These are phyloP conservation scores for Mactra quadrangularis DNA, from an alignment of 1,140 invertebrate genomes.

Conservation along the genomic window DNA sequence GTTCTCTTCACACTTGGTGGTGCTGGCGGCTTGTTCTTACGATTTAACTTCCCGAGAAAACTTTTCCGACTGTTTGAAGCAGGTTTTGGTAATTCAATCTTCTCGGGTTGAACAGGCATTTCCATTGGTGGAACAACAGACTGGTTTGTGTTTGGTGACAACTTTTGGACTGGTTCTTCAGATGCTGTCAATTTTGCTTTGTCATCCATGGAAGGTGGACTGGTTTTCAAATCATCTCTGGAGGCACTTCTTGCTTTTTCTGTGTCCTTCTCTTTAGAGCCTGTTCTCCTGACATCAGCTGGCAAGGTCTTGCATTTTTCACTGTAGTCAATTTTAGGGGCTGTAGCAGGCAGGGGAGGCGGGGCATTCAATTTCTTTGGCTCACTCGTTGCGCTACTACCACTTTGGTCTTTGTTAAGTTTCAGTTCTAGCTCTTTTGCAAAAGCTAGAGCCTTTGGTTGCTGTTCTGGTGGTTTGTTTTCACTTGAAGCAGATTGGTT, in stretches of 20 bases:
- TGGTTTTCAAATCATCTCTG: slow-evolving; percentile 47
- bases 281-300: slow-evolving; percentile 8
- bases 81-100: slow-evolving; percentile 78
- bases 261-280: slow-evolving; percentile 34
- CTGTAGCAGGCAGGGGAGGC: slow-evolving; percentile 19
- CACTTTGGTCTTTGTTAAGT: slow-evolving; percentile 63
- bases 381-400: not conserved
- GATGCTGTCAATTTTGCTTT: slow-evolving; percentile 37
- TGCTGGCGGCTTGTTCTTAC: slow-evolving; percentile 72
- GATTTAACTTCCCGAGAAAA: slow-evolving; percentile 78
- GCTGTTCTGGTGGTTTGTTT: slow-evolving; percentile 27
- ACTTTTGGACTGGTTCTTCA: slow-evolving; percentile 47
- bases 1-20: slow-evolving; percentile 77
- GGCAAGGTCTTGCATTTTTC: slow-evolving; percentile 47
- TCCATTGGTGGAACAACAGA: slow-evolving; percentile 15
- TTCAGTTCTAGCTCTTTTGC: slow-evolving; percentile 76
- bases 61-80: slow-evolving; percentile 68
- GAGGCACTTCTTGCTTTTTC: slow-evolving; percentile 33
- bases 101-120: slow-evolving; percentile 64
- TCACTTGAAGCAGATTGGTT: slow-evolving; percentile 26
- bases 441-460: slow-evolving; percentile 68
- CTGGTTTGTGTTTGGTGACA: slow-evolving; percentile 19
- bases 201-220: slow-evolving; percentile 12
- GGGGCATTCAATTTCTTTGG: slow-evolving; percentile 48
- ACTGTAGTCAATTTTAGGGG: slow-evolving; percentile 4